phyloP scores from a whole-genome alignment of 1,140 invertebrate species.

The Heliothis subflexa region DNA sequence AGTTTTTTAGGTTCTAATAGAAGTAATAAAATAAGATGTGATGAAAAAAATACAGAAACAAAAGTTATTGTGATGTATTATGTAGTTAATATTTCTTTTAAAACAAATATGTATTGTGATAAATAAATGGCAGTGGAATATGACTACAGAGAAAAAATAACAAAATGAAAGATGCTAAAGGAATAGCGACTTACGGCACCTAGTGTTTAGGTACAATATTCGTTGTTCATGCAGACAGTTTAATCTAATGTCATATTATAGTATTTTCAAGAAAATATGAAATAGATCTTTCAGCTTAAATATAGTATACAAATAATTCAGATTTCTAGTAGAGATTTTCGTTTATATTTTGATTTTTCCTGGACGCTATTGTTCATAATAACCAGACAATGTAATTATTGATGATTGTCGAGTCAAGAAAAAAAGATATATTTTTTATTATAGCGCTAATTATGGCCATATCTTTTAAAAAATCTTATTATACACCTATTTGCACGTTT shows the following conservation, averaged over 20 bases:
- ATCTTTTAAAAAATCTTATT: not conserved
- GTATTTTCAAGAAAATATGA: not conserved
- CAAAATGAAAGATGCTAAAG: not conserved
- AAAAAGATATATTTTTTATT: not conserved
- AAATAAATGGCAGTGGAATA: conserved; percentile 15
- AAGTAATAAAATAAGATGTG: not conserved
- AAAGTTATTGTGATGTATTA: not conserved
- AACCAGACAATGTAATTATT: not conserved
- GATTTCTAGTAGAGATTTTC: conserved; percentile 36
- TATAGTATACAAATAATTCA: conserved; percentile 15
- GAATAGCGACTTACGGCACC: not conserved
- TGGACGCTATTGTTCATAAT: not conserved
- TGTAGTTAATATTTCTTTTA: not conserved
- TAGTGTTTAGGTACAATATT: not conserved
- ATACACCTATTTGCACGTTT: not conserved
- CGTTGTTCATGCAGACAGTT: conserved; percentile 1
- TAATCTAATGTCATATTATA: not conserved
- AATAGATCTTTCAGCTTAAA: conserved; percentile 3
- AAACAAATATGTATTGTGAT: not conserved
- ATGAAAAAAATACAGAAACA: not conserved
- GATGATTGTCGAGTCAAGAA: not conserved
- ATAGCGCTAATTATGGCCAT: conserved; percentile 13
- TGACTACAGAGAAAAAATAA: not conserved
- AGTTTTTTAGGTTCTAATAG: too few species aligned
- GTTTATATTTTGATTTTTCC: not conserved